Evolutionary conservation across 1,140 invertebrate species (phyloP).

Genomic region (Sycophaga agraensis): DNA sequence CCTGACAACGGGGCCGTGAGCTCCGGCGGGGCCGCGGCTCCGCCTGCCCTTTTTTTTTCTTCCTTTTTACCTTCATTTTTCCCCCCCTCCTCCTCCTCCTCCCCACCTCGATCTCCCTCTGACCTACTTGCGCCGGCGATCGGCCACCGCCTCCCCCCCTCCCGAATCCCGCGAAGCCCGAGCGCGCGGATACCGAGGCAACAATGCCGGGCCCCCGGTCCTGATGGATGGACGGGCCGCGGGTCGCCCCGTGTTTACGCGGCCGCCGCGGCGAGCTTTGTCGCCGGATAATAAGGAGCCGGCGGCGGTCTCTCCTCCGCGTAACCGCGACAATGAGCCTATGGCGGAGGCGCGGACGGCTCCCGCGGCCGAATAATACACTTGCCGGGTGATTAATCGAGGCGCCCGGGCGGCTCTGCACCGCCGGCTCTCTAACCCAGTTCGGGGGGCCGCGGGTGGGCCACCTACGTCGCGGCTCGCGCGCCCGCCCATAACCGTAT

Average conservation of each 20-base stretch:
- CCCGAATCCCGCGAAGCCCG: background rate
- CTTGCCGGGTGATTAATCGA: slow-evolving; percentile 55
- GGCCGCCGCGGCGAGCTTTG: slow-evolving; percentile 30
- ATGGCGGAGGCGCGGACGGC: too few relatives aligned
- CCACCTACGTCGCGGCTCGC: slow-evolving; percentile 48
- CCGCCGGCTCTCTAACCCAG: too few relatives aligned
- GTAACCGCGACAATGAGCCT: slow-evolving; percentile 20
- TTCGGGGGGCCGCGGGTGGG: slow-evolving; percentile 39
- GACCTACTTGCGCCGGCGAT: background rate
- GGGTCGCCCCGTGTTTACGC: slow-evolving; percentile 55
- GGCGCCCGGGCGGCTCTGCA: slow-evolving; percentile 32
- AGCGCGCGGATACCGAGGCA: too few relatives aligned
- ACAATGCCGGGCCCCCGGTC: background rate
- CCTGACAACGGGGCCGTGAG: slow-evolving; percentile 58
- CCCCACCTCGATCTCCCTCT: slow-evolving; percentile 47
- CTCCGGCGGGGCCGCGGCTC: slow-evolving; percentile 39
- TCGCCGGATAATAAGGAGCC: slow-evolving; percentile 1
- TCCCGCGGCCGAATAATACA: too few relatives aligned
- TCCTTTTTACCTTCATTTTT: background rate
- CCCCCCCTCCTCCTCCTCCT: slow-evolving; percentile 15
- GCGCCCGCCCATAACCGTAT: background rate
- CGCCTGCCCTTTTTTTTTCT: too few relatives aligned
- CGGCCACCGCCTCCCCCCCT: background rate
- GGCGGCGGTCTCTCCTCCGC: too few relatives aligned
- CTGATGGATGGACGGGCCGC: slow-evolving; percentile 52